Base-by-base conservation (phyloP, 2,113 vertebrate species). In the Nanorana parkeri region DNA sequence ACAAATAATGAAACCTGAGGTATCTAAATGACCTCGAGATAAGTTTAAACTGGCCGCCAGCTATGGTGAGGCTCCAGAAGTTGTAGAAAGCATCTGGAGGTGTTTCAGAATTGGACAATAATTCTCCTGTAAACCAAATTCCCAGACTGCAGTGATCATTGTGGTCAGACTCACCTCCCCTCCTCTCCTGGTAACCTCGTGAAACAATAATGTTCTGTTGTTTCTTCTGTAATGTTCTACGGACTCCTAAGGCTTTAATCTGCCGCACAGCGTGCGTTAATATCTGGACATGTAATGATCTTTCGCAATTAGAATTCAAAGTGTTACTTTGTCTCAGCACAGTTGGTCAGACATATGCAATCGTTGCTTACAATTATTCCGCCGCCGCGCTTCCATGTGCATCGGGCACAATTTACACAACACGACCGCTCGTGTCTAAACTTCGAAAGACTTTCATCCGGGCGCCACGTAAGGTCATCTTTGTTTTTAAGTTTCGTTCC, bases 241-340 rank as follows among this genome's bases (percentile, higher is more conserved):
- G 54, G 66, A 58, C 78, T 68, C 65, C 78, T 60, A 61, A 80
- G 36, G 78, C 58, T 80, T 69, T 80, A 69, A 80, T 80, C 78
- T 80, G 32, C 29, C 20, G 78, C 66, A 15, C 78, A 69, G 78
- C 67, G 36, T 47, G 78, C 20, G 32, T 47, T 61, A 68, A 80
- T 80, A 80, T 80, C 65, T 69, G 66, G 78, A 32, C 67, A 60
- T 80, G 54, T 80, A 80, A 68, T 69, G 78, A 69, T 80, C 66
- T 20, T 21, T 28, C 60, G 65, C 67, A 80, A 80, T 80, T 60
- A 80, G 28, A 69, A 69, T 69, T 29, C 65, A 61, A 80, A 65
- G 60, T 11, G 17, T 17, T n/a, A 28, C 32, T 69, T 69, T 80
- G 63, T 78, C 60, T 78, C 51, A n/a, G 76, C 63, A 67, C 78